Conservation (phyloP, 1,140 invertebrate genomes). For the Heliconius congener region DNA sequence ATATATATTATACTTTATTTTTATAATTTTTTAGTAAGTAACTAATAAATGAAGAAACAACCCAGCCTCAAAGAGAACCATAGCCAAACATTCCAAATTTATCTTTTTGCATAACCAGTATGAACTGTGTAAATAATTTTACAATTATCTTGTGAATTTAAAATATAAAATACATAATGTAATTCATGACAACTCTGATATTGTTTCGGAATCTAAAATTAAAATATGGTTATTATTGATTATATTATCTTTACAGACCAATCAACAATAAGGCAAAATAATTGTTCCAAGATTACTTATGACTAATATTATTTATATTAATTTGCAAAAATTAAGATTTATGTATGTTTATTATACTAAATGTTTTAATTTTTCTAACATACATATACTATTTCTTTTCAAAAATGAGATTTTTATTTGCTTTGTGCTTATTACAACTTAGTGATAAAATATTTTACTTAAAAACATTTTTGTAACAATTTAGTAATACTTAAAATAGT, state of each 20-base stretch:
- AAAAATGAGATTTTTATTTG: slow-evolving; percentile 21
- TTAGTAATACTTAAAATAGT: slow-evolving; percentile 17
- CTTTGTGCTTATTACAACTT: slow-evolving; percentile 4
- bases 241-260: neutral
- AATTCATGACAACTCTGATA: neutral
- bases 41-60: too few species aligned
- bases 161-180: neutral
- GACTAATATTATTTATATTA: neutral
- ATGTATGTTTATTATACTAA: neutral
- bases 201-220: neutral
- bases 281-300: neutral
- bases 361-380: neutral
- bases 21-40: neutral
- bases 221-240: neutral
- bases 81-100: neutral
- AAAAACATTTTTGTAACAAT: slow-evolving; percentile 16
- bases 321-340: neutral
- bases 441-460: slow-evolving; percentile 22
- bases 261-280: neutral
- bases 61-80: neutral
- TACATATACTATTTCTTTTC: neutral
- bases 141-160: neutral
- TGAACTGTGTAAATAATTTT: neutral
- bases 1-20: neutral
- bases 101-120: neutral